Conservation (phyloP, 2,797 vertebrate species). For the Scyliorhinus canicula region DNA sequence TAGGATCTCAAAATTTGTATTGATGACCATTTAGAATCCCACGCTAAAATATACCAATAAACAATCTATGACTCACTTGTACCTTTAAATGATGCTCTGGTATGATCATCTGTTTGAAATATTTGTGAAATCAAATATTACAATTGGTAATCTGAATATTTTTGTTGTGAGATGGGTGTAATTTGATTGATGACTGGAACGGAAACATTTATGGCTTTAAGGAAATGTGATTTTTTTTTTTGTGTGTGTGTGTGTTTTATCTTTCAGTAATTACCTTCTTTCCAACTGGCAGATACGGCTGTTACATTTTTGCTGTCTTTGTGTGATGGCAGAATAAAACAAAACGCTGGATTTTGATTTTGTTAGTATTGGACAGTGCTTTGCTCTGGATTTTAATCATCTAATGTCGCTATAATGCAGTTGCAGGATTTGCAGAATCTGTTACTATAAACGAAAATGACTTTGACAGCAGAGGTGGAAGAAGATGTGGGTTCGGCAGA, state of each 20-base stretch:
- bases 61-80: background rate
- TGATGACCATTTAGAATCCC: background rate
- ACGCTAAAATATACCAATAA: background rate
- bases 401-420: too few relatives aligned
- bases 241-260: too few relatives aligned
- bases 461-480: conserved; percentile 30
- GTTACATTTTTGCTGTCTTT: background rate
- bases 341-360: background rate
- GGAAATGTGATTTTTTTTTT: background rate
- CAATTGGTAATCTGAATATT: too few relatives aligned
- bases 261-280: background rate
- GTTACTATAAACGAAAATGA: background rate
- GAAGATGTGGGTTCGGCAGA: conserved; percentile 47
- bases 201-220: background rate
- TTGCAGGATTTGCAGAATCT: background rate
- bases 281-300: background rate
- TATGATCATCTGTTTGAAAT: background rate
- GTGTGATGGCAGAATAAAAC: background rate
- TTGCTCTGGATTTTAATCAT: too few relatives aligned
- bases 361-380: background rate
- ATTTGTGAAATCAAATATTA: background rate
- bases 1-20: background rate
- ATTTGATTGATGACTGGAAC: background rate
- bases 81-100: background rate
- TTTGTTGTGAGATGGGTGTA: background rate